Conservation (phyloP, 2,797 vertebrate species). For the Garrulus glandarius region DNA sequence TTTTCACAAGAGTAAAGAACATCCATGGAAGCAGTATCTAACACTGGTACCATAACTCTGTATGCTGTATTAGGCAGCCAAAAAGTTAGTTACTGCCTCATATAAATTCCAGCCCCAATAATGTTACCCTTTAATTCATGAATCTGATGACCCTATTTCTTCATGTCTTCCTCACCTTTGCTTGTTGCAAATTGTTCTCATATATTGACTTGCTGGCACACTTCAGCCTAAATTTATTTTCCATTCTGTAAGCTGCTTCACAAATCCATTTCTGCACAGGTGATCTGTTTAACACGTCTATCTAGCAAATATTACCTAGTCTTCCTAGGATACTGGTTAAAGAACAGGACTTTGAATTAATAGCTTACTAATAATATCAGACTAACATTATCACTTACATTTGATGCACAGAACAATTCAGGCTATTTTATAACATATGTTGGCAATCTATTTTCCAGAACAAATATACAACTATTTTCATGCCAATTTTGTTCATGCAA, state of each 20-base stretch:
- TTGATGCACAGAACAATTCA: slow-evolving; percentile 3
- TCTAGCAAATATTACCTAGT: slow-evolving; percentile 22
- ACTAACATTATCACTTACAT: neutral
- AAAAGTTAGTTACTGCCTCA: neutral
- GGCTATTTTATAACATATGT: slow-evolving; percentile 12
- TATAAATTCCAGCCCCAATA: neutral
- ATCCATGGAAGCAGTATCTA: neutral
- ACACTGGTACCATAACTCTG: neutral
- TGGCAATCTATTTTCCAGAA: slow-evolving; percentile 43
- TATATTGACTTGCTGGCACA: slow-evolving; percentile 27
- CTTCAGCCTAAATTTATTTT: slow-evolving; percentile 52
- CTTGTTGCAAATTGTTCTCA: slow-evolving; percentile 24
- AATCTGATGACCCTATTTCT: slow-evolving; percentile 21
- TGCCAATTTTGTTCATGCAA: slow-evolving; percentile 44
- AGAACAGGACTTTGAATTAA: slow-evolving; percentile 1
- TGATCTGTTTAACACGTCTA: slow-evolving; percentile 15
- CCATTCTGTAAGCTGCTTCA: slow-evolving; percentile 34
- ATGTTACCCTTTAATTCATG: neutral
- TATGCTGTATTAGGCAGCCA: neutral
- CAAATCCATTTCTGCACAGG: slow-evolving; percentile 21
- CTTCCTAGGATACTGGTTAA: slow-evolving; percentile 20
- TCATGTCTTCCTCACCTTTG: slow-evolving; percentile 46
- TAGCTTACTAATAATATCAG: neutral
- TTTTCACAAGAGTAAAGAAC: slow-evolving; percentile 34
- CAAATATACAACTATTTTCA: slow-evolving; percentile 46